phyloP scores from a whole-genome alignment of 2,113 vertebrate genomes.

The Gallinago undulata region DNA sequence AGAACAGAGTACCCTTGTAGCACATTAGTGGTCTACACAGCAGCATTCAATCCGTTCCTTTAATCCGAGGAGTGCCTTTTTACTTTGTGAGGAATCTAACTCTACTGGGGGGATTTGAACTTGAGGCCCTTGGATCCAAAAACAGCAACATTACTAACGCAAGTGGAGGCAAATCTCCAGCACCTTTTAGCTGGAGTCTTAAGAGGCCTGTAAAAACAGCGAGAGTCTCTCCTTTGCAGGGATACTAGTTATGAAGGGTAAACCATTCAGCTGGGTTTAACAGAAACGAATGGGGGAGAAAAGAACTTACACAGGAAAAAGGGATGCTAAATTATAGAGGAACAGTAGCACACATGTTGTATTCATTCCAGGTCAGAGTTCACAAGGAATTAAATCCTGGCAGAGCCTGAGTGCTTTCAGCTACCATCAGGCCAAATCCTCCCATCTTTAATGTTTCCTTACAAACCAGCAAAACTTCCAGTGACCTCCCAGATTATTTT shows the following conservation, averaged over 20 bases:
- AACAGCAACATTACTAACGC: not conserved
- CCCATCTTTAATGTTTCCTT: constrained; percentile 4
- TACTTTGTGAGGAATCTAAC: not conserved
- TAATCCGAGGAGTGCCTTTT: not conserved
- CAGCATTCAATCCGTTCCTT: not conserved
- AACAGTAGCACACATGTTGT: constrained; percentile 28
- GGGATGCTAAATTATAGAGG: constrained; percentile 29
- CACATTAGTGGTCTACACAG: not conserved
- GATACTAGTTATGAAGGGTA: not conserved
- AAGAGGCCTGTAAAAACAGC: not conserved
- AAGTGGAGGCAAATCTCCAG: not conserved
- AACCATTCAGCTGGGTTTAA: not conserved
- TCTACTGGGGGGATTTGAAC: not conserved
- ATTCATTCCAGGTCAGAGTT: constrained; percentile 36
- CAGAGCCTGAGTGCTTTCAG: not conserved
- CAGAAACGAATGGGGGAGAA: not conserved
- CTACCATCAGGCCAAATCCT: not conserved
- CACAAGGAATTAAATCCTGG: constrained; percentile 23
- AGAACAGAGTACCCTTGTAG: not conserved
- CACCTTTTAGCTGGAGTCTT: not conserved
- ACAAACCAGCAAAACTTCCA: not conserved
- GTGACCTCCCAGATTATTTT: not conserved
- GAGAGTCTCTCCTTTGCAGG: not conserved
- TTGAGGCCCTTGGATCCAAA: not conserved
- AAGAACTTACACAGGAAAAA: constrained; percentile 8